These are phyloP conservation scores for Sycophila sp. DNA, from an alignment of 1,140 invertebrate species.

Conservation along the genomic window DNA sequence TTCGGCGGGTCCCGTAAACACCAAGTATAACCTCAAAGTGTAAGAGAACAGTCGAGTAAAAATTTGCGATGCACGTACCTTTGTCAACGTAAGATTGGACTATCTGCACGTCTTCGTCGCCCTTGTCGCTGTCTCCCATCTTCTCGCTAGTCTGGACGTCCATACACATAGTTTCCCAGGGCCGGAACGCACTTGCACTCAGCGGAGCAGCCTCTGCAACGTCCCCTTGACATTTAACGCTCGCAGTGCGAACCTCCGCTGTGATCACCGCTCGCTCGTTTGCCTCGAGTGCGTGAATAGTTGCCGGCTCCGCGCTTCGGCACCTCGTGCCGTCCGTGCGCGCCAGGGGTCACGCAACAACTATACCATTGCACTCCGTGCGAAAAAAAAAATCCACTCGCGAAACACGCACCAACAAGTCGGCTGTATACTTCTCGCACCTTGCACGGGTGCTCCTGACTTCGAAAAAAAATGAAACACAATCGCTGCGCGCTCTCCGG, in stretches of 20 bases:
- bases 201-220: conserved; percentile 33
- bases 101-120: conserved; percentile 63
- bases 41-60: background rate
- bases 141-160: conserved; percentile 62
- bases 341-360: too few species aligned
- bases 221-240: conserved; percentile 55
- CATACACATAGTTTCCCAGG: conserved; percentile 63
- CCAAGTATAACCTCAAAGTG: background rate
- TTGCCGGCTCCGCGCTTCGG: background rate
- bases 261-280: background rate
- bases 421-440: too few species aligned
- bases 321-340: background rate
- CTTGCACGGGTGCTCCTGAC: background rate
- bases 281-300: background rate
- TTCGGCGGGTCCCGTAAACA: too few species aligned
- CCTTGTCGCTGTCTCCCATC: conserved; percentile 59
- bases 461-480: background rate
- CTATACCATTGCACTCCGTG: too few species aligned
- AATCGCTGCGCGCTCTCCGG: background rate
- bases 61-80: conserved; percentile 47
- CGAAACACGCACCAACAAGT: background rate
- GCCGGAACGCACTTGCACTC: conserved; percentile 42
- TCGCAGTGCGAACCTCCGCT: conserved; percentile 18
- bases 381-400: background rate
- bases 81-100: conserved; percentile 57